A percentile compares a stretch with the other conserved stretches of the same genome.
Conservation (phyloP, 2,113 vertebrate species). For the Enhydra lutris region DNA sequence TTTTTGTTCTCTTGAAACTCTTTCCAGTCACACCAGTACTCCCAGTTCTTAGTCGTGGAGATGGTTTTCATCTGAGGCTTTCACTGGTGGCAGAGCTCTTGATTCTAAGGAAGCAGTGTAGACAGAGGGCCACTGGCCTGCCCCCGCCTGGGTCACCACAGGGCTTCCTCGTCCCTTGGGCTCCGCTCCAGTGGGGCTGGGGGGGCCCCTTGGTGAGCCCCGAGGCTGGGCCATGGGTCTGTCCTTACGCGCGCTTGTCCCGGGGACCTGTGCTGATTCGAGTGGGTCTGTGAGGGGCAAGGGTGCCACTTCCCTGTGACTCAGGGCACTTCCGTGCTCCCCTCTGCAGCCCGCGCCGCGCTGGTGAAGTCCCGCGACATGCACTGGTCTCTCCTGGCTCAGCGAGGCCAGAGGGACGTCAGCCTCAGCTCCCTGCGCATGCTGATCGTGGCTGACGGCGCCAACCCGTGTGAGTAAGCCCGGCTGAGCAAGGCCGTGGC, state of each 20-base stretch:
- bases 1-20: background rate
- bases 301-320: fast-evolving
- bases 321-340: fast-evolving
- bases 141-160: background rate
- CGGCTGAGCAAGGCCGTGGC: fast-evolving
- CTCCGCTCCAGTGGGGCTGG: background rate
- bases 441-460: constrained; percentile 95
- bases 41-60: background rate
- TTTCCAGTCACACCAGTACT: background rate
- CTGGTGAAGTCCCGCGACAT: constrained; percentile 97
- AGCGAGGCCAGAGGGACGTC: constrained; percentile 94
- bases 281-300: background rate
- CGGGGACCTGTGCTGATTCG: background rate
- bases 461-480: constrained; percentile 94
- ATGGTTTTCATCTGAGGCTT: background rate
- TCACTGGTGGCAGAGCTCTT: background rate
- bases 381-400: constrained; percentile 98
- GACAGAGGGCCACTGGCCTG: background rate
- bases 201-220: background rate
- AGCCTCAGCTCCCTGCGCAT: constrained; percentile 94
- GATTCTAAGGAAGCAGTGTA: background rate
- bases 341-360: constrained; percentile 87
- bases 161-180: background rate
- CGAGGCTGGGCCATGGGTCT: background rate
- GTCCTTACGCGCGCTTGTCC: background rate